A percentile compares a stretch with the other conserved stretches of the same genome.
Evolutionary conservation across 2,888 invertebrate species (phyloP).

Genomic region (Hirtodrosophila duncani): DNA sequence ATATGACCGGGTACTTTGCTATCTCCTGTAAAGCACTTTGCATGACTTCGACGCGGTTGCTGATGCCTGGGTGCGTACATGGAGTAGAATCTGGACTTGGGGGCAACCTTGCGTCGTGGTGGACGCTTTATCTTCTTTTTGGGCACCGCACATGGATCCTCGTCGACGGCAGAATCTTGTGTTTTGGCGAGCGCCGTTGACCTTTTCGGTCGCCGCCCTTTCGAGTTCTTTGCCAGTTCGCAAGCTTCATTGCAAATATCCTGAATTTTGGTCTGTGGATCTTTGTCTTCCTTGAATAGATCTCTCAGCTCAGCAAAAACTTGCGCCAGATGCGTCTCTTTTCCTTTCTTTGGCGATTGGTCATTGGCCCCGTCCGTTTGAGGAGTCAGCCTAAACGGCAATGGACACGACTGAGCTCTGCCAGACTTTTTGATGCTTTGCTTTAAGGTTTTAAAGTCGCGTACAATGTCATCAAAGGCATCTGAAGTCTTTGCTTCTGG

Average conservation of each 20-base stretch:
- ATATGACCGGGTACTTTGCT: slow-evolving; percentile 82
- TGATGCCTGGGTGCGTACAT: slow-evolving; percentile 1
- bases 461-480: slow-evolving; percentile 38
- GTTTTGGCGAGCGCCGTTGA: background rate
- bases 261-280: slow-evolving; percentile 12
- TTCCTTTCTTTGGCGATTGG: background rate
- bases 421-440: slow-evolving; percentile 32
- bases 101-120: background rate
- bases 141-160: background rate
- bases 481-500: no score
- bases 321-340: slow-evolving; percentile 50
- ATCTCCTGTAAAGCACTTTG: slow-evolving; percentile 74
- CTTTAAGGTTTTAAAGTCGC: slow-evolving; percentile 36
- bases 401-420: background rate
- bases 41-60: slow-evolving; percentile 77
- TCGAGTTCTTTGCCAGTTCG: slow-evolving; percentile 17
- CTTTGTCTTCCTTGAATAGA: slow-evolving; percentile 38
- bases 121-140: slow-evolving; percentile 7
- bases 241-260: slow-evolving; percentile 55
- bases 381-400: background rate
- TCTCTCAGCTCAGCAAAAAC: slow-evolving; percentile 71
- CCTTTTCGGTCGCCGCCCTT: background rate
- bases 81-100: slow-evolving; percentile 37
- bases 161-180: rapidly evolving
- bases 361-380: background rate